Percentiles rank a stretch among this genome's conserved stretches.
Conservation (phyloP, 2,113 vertebrate genomes). For the Alligator mississippiensis region DNA sequence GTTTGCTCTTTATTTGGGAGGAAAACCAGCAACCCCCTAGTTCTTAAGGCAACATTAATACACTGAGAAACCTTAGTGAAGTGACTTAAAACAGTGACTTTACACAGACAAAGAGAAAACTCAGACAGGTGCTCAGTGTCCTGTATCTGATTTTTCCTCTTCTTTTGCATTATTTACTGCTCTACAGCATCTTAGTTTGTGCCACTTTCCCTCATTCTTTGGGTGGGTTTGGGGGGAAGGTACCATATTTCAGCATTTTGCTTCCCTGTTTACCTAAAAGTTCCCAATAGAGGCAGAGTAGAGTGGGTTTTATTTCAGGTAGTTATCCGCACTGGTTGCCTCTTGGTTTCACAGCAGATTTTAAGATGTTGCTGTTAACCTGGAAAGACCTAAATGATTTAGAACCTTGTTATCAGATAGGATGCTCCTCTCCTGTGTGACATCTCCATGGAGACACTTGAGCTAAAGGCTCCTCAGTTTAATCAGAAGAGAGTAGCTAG, state of each 20-base stretch:
- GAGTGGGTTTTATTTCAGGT: neutral
- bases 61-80: neutral
- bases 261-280: neutral
- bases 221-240: no score
- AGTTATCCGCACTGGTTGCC: neutral
- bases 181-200: neutral
- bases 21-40: no score
- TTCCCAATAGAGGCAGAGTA: neutral
- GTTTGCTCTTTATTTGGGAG: no score
- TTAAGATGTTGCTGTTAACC: neutral
- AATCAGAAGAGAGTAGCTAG: neutral
- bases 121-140: neutral
- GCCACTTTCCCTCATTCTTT: neutral
- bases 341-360: neutral
- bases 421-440: neutral
- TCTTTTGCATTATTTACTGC: neutral
- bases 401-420: neutral
- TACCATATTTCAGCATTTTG: neutral
- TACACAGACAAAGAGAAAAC: no score
- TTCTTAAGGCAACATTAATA: neutral
- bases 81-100: neutral
- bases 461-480: neutral
- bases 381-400: neutral
- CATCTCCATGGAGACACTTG: neutral
- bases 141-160: neutral